Evolutionary conservation across 2,797 vertebrate species (phyloP).

Genomic region (Botia almorhae): DNA sequence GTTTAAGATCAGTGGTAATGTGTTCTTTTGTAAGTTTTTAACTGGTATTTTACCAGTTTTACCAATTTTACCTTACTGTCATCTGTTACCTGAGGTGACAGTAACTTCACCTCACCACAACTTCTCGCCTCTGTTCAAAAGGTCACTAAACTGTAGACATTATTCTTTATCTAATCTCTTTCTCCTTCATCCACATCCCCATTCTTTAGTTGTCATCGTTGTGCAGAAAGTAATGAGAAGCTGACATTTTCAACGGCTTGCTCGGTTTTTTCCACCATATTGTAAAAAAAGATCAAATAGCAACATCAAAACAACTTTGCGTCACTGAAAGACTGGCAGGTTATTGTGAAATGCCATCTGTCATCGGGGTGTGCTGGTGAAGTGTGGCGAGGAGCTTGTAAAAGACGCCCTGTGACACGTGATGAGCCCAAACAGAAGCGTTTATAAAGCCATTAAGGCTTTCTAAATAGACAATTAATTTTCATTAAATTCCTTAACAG

Average conservation of each 20-base stretch:
- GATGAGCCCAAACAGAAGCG: slow-evolving; percentile 12
- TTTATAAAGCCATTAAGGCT: background rate
- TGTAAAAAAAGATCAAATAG: slow-evolving; percentile 50
- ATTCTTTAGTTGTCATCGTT: slow-evolving; percentile 27
- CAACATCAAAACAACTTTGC: slow-evolving; percentile 46
- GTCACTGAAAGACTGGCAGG: slow-evolving; percentile 36
- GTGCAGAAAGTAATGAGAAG: background rate
- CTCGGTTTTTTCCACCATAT: slow-evolving; percentile 48
- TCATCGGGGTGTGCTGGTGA: slow-evolving; percentile 26
- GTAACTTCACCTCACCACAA: slow-evolving; percentile 34
- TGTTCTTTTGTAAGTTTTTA: slow-evolving; percentile 23
- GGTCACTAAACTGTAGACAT: slow-evolving; percentile 23
- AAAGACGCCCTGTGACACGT: slow-evolving; percentile 18
- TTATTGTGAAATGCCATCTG: slow-evolving; percentile 49
- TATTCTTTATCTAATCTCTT: background rate
- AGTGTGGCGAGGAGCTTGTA: slow-evolving; percentile 32
- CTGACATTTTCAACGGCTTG: slow-evolving; percentile 48
- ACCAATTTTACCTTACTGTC: slow-evolving; percentile 13
- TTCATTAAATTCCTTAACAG: background rate
- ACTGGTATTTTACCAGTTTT: background rate
- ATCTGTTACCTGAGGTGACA: slow-evolving; percentile 35
- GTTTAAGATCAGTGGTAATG: slow-evolving; percentile 16
- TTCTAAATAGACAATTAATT: slow-evolving; percentile 5
- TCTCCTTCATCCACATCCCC: background rate
- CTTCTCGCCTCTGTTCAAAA: slow-evolving; percentile 43